Conservation (phyloP, 2,888 invertebrate genomes). For the Conchocele bisecta region DNA sequence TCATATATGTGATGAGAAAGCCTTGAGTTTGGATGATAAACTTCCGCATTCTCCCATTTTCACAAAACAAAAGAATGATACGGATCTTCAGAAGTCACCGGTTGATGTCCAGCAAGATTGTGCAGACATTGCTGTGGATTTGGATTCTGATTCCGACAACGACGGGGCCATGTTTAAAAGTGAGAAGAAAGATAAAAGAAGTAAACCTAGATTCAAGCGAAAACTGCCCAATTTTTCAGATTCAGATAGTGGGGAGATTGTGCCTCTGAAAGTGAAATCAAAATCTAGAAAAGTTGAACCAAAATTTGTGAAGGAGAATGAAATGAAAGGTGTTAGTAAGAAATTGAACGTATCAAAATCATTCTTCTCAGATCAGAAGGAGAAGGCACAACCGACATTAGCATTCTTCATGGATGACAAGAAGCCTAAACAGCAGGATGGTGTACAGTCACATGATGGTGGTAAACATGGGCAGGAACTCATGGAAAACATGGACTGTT, state of each 20-base stretch:
- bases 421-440: neutral
- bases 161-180: too few species aligned
- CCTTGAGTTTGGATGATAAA: too few species aligned
- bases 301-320: constrained; percentile 37
- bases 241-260: constrained; percentile 44
- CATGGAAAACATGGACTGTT: constrained; percentile 22
- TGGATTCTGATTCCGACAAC: too few species aligned
- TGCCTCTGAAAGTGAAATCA: constrained; percentile 3
- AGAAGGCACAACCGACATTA: constrained; percentile 34
- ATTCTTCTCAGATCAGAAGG: constrained; percentile 28
- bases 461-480: neutral
- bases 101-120: too few species aligned
- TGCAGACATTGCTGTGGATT: too few species aligned
- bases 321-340: constrained; percentile 20
- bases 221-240: constrained; percentile 55
- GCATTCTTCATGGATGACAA: constrained; percentile 36
- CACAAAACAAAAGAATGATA: too few species aligned
- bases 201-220: constrained; percentile 36
- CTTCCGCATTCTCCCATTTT: too few species aligned
- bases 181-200: constrained; percentile 3
- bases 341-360: constrained; percentile 38
- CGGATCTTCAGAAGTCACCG: too few species aligned
- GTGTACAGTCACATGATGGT: neutral
- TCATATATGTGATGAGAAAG: too few species aligned
- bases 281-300: neutral